Evolutionary conservation across 2,113 vertebrate genomes (phyloP).

Genomic region (Muntiacus reevesi): DNA sequence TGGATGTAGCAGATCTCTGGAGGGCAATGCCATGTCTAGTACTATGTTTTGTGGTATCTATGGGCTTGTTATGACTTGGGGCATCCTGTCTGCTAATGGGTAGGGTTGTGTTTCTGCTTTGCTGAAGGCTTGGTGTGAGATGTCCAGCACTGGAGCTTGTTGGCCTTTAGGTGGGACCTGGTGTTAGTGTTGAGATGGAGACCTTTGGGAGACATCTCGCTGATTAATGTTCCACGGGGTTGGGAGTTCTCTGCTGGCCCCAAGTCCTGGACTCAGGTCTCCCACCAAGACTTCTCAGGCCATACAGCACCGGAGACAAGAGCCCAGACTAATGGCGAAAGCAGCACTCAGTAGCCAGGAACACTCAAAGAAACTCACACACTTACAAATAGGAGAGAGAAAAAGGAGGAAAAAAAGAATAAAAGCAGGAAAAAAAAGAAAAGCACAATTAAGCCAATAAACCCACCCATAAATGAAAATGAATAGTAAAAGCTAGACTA

Average conservation of each 20-base stretch:
- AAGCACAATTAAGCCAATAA: not conserved
- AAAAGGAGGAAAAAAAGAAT: not conserved
- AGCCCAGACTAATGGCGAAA: not conserved
- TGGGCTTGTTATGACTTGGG: not conserved
- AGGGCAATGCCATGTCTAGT: not conserved
- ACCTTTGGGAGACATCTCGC: not conserved
- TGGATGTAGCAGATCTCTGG: not conserved
- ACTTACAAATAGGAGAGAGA: not conserved
- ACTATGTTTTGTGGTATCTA: not conserved
- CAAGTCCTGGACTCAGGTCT: not conserved
- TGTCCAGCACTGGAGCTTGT: not conserved
- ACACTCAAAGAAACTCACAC: not conserved
- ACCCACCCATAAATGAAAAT: not conserved
- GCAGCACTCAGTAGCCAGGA: not conserved
- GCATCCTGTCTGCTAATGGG: not conserved
- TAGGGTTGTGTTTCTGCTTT: not conserved
- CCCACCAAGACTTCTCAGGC: not conserved
- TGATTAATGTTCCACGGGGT: not conserved
- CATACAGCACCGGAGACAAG: not conserved
- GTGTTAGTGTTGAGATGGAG: not conserved
- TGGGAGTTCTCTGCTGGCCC: not conserved
- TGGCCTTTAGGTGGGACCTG: not conserved
- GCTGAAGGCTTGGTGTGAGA: not conserved
- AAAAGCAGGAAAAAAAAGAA: not conserved
- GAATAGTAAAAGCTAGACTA: not conserved